Evolutionary conservation across 2,888 invertebrate genomes (phyloP).

Genomic region (Drosophila longiperda): DNA sequence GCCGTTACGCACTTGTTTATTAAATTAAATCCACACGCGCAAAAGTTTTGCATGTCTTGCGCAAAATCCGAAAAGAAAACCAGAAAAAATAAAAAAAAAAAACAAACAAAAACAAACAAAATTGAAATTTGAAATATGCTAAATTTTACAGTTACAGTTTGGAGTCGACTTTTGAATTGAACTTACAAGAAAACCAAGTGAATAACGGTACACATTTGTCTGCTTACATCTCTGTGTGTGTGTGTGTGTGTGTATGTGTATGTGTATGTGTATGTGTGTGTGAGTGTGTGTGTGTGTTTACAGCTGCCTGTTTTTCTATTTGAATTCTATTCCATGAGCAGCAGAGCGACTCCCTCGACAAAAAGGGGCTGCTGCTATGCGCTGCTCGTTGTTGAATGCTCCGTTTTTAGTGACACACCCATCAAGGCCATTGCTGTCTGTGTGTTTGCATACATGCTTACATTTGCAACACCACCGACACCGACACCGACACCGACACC

Average conservation of each 20-base stretch:
- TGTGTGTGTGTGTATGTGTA: slow-evolving; percentile 5
- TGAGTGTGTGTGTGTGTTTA: slow-evolving; percentile 8
- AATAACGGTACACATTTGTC: slow-evolving; percentile 27
- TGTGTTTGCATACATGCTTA: slow-evolving; percentile 69
- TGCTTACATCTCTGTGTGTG: slow-evolving; percentile 9
- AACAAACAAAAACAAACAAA: slow-evolving; percentile 3
- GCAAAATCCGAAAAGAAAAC: slow-evolving; percentile 1
- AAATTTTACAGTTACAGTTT: slow-evolving; percentile 22
- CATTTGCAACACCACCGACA: slow-evolving; percentile 35
- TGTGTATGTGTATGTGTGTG: background rate
- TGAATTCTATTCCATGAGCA: slow-evolving; percentile 54
- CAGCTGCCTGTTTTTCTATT: slow-evolving; percentile 29
- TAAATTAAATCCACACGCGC: slow-evolving; percentile 31
- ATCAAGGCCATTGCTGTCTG: slow-evolving; percentile 72
- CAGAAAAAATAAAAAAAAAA: background rate
- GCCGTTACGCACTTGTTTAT: slow-evolving; percentile 33
- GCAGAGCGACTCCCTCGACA: slow-evolving; percentile 37
- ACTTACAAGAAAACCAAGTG: slow-evolving; percentile 17
- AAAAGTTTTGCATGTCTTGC: slow-evolving; percentile 10
- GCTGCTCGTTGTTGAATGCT: slow-evolving; percentile 73
- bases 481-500: background rate
- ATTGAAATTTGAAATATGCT: slow-evolving; percentile 28
- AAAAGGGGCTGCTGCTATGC: slow-evolving; percentile 80
- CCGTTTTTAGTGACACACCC: slow-evolving; percentile 76
- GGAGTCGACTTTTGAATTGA: slow-evolving; percentile 12